Conservation (phyloP, 2,888 invertebrate genomes). For the Chrysolina americana region DNA sequence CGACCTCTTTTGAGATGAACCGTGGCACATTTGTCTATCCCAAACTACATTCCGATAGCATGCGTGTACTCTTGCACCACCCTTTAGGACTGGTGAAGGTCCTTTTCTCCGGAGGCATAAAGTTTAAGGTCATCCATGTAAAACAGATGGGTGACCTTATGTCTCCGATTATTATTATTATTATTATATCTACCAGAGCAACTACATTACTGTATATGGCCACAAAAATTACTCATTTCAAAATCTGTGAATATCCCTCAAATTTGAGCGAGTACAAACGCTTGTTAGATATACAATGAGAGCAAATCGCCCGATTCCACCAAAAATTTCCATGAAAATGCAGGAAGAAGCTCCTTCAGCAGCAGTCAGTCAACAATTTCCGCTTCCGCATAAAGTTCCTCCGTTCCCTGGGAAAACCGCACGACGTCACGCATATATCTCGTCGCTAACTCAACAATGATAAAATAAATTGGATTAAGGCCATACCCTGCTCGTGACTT, state of each 20-base stretch:
- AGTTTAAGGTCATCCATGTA: no score
- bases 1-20: no score
- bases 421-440: slow-evolving; percentile 46
- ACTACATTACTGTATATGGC: no score
- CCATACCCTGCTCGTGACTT: slow-evolving; percentile 68
- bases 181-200: no score
- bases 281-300: background rate
- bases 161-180: no score
- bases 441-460: slow-evolving; percentile 68
- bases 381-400: slow-evolving; percentile 27
- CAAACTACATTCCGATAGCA: no score
- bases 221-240: background rate
- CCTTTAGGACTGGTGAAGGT: no score
- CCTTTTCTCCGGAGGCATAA: no score
- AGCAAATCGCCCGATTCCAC: background rate
- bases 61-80: no score
- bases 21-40: no score
- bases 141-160: no score
- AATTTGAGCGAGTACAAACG: background rate
- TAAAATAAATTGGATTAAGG: slow-evolving; percentile 71
- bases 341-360: slow-evolving; percentile 14
- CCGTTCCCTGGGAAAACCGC: slow-evolving; percentile 46
- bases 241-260: background rate
- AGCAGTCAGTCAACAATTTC: slow-evolving; percentile 11
- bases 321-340: slow-evolving; percentile 11